These are phyloP conservation scores for Pemphredon lugubris DNA, from an alignment of 2,888 invertebrate genomes.

Conservation along the genomic window DNA sequence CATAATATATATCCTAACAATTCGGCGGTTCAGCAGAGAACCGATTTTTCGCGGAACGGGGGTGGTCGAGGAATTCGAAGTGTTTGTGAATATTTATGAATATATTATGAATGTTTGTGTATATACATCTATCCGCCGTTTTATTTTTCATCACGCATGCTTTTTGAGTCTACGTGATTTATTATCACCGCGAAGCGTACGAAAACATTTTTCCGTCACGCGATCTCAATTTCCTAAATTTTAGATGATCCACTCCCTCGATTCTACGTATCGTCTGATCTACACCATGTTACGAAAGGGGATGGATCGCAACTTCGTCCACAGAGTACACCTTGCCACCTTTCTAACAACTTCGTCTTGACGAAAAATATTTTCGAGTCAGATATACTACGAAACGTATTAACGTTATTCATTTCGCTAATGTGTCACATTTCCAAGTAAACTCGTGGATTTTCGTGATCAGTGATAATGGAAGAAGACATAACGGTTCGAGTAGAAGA, in stretches of 20 bases:
- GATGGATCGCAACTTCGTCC: background rate
- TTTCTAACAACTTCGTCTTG: background rate
- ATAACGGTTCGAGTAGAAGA: constrained; percentile 58
- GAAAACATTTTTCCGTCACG: background rate
- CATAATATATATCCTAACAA: no score
- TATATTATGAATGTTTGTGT: no score
- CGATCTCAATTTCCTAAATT: constrained; percentile 17
- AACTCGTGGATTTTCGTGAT: background rate
- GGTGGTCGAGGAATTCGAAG: no score
- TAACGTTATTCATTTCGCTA: background rate
- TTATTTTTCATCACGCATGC: background rate
- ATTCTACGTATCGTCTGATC: constrained; percentile 17
- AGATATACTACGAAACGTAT: no score
- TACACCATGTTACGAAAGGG: background rate
- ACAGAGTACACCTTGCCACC: background rate
- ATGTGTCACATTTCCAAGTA: background rate
- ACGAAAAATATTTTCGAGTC: no score
- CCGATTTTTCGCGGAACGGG: no score
- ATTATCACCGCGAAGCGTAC: background rate
- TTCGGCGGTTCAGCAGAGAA: no score
- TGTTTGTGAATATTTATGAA: no score
- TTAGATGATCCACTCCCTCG: constrained; percentile 8
- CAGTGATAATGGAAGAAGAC: constrained; percentile 57
- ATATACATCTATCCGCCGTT: no score
- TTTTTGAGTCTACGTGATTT: background rate